Evolutionary conservation across 2,888 invertebrate genomes (phyloP), one percentile per base, ranked within the genome.

Genomic region (Rotaria sp.): DNA sequence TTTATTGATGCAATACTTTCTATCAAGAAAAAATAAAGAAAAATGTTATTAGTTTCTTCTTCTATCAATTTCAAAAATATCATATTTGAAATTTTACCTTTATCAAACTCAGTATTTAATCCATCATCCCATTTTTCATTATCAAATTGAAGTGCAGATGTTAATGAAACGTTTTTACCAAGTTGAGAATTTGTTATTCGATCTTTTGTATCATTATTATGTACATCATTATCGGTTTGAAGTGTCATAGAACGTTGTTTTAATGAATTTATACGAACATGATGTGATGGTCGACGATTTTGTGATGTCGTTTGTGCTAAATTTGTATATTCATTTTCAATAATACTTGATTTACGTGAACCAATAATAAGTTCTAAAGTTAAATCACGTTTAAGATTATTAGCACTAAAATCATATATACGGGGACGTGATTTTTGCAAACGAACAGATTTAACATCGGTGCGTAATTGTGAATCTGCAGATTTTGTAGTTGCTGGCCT

Each of bases 281-380:
- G 38, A 26, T 41, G 41, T 26, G 45, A 24, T 75, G 41, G 24
- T 75, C 75, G 38, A 26, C 18, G 10, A 26, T 2, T 5, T 45
- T 80, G 80, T 80, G 26, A 41, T 41, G 80, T 45, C n/a, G 80
- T 45, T 45, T 45, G 80, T 5, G 80, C 41, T 80, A 80, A 80
- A 26, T 26, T 3, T 13, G 80, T 80, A 45, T 80, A 80, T 0
- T 45, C 10, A 45, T 80, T 80, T 80, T 80, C 80, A 45, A 80
- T 45, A 13, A 80, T n/a, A 45, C 4, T 21, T 67, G 80, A 4
- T 80, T 80, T 41, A 13, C n/a, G 80, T 80, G 45, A 26, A 10
- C 45, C 45, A n/a, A 41, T 41, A n/a, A 80, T 45, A n/a, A 1
- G 8, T 15, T 80, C 80, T 26, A 80, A n/a, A 21, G 7, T 21